Evolutionary conservation across 2,113 vertebrate genomes (phyloP).

Genomic region (Struthio camelus): DNA sequence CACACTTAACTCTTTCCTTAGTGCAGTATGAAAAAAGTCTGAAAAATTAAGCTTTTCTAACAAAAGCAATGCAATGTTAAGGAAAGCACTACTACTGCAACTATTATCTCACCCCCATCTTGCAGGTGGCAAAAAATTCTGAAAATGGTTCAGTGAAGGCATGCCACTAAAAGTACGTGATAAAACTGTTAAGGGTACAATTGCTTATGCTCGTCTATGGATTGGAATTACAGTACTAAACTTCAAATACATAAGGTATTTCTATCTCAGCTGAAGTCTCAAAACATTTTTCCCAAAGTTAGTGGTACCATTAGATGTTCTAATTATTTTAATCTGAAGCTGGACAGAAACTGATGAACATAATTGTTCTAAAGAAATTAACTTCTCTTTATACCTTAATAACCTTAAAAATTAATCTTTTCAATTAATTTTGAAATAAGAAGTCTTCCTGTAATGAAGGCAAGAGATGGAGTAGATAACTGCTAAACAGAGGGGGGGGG

Average conservation of each 20-base stretch:
- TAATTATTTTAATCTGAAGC: background rate
- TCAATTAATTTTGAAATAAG: background rate
- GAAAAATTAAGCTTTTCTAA: background rate
- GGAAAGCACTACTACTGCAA: background rate
- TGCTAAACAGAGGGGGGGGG: rapidly evolving
- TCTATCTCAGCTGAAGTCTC: background rate
- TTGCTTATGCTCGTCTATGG: background rate
- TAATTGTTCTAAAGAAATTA: background rate
- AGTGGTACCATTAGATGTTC: background rate
- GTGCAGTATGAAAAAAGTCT: background rate
- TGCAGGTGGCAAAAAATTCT: background rate
- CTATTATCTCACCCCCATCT: background rate
- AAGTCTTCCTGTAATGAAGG: background rate
- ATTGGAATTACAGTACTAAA: background rate
- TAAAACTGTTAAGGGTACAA: background rate
- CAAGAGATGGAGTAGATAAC: background rate
- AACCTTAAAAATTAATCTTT: background rate
- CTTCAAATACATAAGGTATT: background rate
- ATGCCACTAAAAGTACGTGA: background rate
- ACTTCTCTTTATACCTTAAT: rapidly evolving
- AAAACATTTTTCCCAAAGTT: background rate
- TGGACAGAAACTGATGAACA: background rate
- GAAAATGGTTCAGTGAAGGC: background rate
- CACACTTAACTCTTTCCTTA: background rate
- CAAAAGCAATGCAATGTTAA: background rate